Conservation (phyloP, 2,113 vertebrate species). For the Dermatemys mawii region DNA sequence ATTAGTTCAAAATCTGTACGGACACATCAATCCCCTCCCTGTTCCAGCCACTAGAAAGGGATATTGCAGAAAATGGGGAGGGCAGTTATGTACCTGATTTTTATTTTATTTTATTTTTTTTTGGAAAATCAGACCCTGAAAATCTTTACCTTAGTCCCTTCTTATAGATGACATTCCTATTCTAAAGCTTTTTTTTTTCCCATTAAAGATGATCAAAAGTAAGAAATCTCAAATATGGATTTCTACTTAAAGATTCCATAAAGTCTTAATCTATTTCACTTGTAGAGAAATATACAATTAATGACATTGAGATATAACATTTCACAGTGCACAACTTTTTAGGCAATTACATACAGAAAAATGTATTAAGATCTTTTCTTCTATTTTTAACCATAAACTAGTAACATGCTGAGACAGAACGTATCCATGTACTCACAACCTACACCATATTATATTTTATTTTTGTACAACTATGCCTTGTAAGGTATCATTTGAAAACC, state of each 20-base stretch:
- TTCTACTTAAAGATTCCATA: background rate
- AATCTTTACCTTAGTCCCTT: background rate
- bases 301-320: background rate
- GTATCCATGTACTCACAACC: no score
- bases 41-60: background rate
- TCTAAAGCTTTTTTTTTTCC: background rate
- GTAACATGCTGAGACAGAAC: no score
- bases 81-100: fast-evolving
- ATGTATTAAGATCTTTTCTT: background rate
- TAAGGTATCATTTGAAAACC: no score
- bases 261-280: background rate
- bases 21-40: background rate
- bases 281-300: background rate
- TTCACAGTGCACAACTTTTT: background rate
- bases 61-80: background rate
- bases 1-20: background rate
- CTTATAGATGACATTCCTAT: background rate
- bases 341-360: background rate
- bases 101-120: background rate
- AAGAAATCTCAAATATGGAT: background rate
- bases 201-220: background rate
- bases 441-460: no score
- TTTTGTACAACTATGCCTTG: no score
- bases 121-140: background rate
- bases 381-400: background rate